Evolutionary conservation across 2,888 invertebrate species (phyloP).

Genomic region (Ectobius pallidus): DNA sequence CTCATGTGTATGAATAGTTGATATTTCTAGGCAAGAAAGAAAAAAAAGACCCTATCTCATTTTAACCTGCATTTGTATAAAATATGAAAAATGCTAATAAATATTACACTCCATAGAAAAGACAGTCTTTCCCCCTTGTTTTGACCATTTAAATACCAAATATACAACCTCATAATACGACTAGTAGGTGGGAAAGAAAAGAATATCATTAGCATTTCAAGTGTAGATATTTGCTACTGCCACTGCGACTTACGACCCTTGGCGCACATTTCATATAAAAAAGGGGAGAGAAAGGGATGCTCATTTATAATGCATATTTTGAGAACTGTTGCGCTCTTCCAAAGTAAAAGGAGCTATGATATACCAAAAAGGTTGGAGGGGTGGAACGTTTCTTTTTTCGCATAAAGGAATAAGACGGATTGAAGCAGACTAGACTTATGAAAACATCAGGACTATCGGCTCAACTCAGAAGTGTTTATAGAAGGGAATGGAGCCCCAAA

Average conservation of each 20-base stretch:
- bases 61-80: not conserved
- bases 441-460: not conserved
- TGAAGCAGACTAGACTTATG: not conserved
- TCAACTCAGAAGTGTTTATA: not conserved
- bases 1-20: too few relatives aligned
- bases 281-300: not conserved
- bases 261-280: conserved; percentile 13
- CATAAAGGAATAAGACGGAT: not conserved
- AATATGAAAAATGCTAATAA: not conserved
- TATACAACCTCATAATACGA: not conserved
- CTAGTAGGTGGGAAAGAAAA: too few relatives aligned
- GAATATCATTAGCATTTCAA: conserved; percentile 35
- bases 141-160: conserved; percentile 11
- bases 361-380: not conserved
- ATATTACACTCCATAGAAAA: not conserved
- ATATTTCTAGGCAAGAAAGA: too few relatives aligned
- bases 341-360: not conserved
- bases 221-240: conserved; percentile 35
- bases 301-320: conserved; percentile 30
- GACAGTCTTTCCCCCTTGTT: not conserved
- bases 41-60: too few relatives aligned
- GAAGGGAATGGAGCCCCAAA: not conserved
- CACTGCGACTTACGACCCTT: conserved; percentile 7
- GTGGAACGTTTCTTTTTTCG: conserved; percentile 9
- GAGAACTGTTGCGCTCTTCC: conserved; percentile 13